These are phyloP conservation scores for Ceratina australensis DNA, from an alignment of 1,140 invertebrate species.

Conservation along the genomic window DNA sequence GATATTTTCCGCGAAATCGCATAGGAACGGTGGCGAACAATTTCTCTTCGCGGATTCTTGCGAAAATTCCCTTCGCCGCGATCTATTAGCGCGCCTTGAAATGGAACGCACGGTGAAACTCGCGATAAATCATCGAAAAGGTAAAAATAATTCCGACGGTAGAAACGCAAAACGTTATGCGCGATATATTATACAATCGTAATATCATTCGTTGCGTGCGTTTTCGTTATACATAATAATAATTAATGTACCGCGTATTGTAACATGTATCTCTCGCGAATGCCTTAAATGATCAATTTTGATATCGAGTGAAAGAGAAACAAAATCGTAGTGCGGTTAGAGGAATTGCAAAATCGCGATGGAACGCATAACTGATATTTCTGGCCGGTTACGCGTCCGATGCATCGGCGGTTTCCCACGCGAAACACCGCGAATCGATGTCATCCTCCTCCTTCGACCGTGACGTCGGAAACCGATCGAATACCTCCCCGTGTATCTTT, in stretches of 20 bases:
- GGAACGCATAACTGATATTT: constrained; percentile 36
- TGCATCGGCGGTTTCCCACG: constrained; percentile 29
- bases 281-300: too few species aligned
- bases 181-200: too few species aligned
- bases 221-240: too few species aligned
- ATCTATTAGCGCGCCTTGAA: background rate
- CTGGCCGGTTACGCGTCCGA: constrained; percentile 31
- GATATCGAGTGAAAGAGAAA: constrained; percentile 30
- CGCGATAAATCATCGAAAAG: background rate
- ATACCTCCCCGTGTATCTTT: background rate
- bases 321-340: constrained; percentile 17
- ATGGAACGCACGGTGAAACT: background rate
- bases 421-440: background rate
- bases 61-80: background rate
- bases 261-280: too few species aligned
- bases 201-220: too few species aligned
- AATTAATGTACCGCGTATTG: too few species aligned
- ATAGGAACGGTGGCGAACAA: background rate
- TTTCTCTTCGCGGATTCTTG: constrained; percentile 8
- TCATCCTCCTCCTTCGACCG: background rate
- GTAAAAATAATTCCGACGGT: background rate
- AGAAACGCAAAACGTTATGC: too few species aligned
- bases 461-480: background rate
- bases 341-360: constrained; percentile 25
- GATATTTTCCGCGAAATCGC: constrained; percentile 33